Conservation (phyloP, 2,888 invertebrate genomes). For the Ophion costatus region DNA sequence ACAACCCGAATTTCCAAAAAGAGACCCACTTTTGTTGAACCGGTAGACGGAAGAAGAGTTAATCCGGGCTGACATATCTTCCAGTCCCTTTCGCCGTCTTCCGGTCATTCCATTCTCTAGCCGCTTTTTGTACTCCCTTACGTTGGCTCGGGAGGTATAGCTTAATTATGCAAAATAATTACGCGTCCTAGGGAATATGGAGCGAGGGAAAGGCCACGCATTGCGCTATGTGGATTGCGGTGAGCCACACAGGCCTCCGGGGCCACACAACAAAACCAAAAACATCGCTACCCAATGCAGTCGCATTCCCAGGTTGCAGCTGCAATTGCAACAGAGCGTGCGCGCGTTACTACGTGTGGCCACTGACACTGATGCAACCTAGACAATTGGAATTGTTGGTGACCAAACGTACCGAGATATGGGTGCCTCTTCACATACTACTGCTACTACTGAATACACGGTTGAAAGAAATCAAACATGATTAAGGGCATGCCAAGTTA, state of each 20-base stretch:
- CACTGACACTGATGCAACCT: slow-evolving; percentile 14
- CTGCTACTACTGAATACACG: not conserved
- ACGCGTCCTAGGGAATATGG: slow-evolving; percentile 71
- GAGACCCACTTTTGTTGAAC: slow-evolving; percentile 7
- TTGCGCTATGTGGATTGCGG: slow-evolving; percentile 75
- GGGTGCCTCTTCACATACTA: not conserved
- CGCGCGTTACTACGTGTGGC: slow-evolving; percentile 12
- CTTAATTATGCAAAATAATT: slow-evolving; percentile 80
- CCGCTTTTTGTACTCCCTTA: slow-evolving; percentile 7
- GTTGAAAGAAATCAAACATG: not conserved
- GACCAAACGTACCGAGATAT: slow-evolving; percentile 33
- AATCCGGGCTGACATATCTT: slow-evolving; percentile 14
- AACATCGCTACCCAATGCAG: slow-evolving; percentile 59
- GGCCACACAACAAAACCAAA: slow-evolving; percentile 65
- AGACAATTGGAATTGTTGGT: slow-evolving; percentile 34
- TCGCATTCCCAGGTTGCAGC: slow-evolving; percentile 69
- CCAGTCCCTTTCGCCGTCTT: slow-evolving; percentile 2
- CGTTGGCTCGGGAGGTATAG: slow-evolving; percentile 47
- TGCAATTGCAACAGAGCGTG: slow-evolving; percentile 49
- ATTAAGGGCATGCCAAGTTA: not conserved
- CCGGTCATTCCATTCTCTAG: slow-evolving; percentile 9
- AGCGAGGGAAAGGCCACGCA: slow-evolving; percentile 69
- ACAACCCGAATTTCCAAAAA: not conserved
- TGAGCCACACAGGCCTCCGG: slow-evolving; percentile 69
- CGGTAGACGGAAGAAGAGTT: slow-evolving; percentile 22